These are phyloP conservation scores for Ahaetulla prasina DNA, from an alignment of 2,113 vertebrate species.

Conservation along the genomic window DNA sequence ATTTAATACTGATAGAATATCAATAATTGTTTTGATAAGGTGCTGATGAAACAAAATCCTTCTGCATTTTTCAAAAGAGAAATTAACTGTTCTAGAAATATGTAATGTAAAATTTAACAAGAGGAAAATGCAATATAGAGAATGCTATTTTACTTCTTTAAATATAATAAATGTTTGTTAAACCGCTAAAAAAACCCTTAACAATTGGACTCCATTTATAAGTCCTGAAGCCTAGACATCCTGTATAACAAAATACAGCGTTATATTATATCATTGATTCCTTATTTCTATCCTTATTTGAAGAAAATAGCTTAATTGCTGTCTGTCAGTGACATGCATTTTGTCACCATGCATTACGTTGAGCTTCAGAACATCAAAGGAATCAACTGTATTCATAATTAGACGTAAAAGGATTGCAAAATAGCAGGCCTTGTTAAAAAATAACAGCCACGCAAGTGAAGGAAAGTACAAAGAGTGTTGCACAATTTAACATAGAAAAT, in stretches of 20 bases:
- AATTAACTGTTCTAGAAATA: background rate
- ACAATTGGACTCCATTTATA: background rate
- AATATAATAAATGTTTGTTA: background rate
- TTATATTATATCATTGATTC: background rate
- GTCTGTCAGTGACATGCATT: constrained; percentile 51
- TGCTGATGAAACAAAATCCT: background rate
- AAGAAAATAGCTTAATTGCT: constrained; percentile 56
- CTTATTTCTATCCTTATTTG: constrained; percentile 3
- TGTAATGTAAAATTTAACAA: background rate
- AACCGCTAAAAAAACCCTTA: background rate
- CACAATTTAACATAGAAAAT: constrained; percentile 24
- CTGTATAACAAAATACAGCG: constrained; percentile 9
- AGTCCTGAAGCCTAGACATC: background rate
- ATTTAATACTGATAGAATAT: background rate
- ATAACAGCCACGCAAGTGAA: constrained; percentile 42
- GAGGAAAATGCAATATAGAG: background rate
- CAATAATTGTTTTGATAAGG: background rate
- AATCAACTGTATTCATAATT: constrained; percentile 65
- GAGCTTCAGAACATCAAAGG: constrained; percentile 68
- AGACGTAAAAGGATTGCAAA: constrained; percentile 64
- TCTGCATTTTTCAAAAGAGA: background rate
- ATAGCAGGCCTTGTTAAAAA: constrained; percentile 59
- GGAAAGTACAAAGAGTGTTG: constrained; percentile 36
- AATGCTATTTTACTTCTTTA: constrained; percentile 20
- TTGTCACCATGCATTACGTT: constrained; percentile 59